Evolutionary conservation across 2,888 invertebrate species (phyloP).

Genomic region (Cantharis flavilabris): DNA sequence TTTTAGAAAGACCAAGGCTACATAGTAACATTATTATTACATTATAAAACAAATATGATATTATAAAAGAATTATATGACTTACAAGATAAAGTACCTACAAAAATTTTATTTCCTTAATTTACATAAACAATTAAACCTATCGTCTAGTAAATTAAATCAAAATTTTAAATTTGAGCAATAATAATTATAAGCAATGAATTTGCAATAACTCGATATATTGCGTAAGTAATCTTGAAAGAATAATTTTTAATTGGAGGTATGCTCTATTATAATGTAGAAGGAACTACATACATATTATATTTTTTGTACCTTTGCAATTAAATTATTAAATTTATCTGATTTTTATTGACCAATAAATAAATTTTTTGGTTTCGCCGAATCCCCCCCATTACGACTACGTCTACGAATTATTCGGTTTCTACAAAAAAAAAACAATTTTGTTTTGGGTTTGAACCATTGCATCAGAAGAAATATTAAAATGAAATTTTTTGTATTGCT

Average conservation of each 20-base stretch:
- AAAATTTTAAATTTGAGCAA: not conserved
- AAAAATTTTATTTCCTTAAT: not conserved
- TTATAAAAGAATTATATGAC: too few species aligned
- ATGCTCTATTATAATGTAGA: not conserved
- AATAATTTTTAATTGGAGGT: not conserved
- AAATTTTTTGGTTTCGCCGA: not conserved
- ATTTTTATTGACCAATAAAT: not conserved
- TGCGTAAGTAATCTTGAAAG: not conserved
- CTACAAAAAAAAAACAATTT: not conserved
- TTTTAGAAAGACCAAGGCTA: not conserved
- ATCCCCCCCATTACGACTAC: not conserved
- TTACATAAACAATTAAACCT: not conserved
- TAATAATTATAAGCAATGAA: not conserved
- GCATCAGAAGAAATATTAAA: not conserved
- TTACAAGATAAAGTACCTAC: too few species aligned
- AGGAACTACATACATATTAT: not conserved
- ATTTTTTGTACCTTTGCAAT: not conserved
- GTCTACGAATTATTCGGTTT: too few species aligned
- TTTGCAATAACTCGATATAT: not conserved
- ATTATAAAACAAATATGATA: too few species aligned
- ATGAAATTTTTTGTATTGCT: not conserved
- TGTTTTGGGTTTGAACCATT: not conserved
- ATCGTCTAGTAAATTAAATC: not conserved
- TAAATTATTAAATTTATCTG: not conserved
- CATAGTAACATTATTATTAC: not conserved